Evolutionary conservation across 2,113 vertebrate genomes (phyloP).

Genomic region (Forbesichthys agassizii): DNA sequence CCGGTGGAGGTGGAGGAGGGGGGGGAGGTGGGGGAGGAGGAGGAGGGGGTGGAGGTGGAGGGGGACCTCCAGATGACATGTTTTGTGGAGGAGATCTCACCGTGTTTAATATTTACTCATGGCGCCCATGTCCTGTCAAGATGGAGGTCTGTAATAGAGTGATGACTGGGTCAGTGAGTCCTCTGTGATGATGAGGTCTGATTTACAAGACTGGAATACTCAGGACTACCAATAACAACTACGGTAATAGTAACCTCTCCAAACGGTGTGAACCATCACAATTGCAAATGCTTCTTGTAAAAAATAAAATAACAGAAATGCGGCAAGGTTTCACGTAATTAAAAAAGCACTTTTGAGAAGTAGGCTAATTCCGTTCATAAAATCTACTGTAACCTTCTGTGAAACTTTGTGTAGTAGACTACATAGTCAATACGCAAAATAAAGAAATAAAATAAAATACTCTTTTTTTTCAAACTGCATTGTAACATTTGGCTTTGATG

Average conservation of each 20-base stretch:
- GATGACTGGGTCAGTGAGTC: background rate
- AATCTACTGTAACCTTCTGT: too few relatives aligned
- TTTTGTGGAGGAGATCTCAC: slow-evolving; percentile 37
- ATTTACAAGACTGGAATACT: background rate
- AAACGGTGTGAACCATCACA: slow-evolving; percentile 5
- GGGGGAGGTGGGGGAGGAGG: slow-evolving; percentile 43
- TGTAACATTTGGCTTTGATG: too few relatives aligned
- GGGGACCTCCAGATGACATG: slow-evolving; percentile 54
- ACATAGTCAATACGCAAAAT: too few relatives aligned
- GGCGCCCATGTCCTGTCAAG: slow-evolving; percentile 9
- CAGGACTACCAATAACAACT: too few relatives aligned
- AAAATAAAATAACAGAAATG: slow-evolving; percentile 35
- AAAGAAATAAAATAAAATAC: too few relatives aligned
- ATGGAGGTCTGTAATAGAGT: background rate
- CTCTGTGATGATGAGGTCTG: background rate
- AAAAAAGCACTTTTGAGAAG: too few relatives aligned
- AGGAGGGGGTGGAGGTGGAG: slow-evolving; percentile 19
- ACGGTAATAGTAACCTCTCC: slow-evolving; percentile 4
- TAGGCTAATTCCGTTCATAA: too few relatives aligned
- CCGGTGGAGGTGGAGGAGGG: slow-evolving; percentile 33
- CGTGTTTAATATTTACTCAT: slow-evolving; percentile 15
- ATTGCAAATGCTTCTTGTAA: slow-evolving; percentile 18
- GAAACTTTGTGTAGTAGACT: too few relatives aligned
- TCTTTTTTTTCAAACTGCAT: too few relatives aligned
- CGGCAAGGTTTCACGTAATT: background rate